Evolutionary conservation across 2,797 vertebrate species (phyloP), one percentile per base, ranked within the genome.

Genomic region (Malacoctenus gilli): DNA sequence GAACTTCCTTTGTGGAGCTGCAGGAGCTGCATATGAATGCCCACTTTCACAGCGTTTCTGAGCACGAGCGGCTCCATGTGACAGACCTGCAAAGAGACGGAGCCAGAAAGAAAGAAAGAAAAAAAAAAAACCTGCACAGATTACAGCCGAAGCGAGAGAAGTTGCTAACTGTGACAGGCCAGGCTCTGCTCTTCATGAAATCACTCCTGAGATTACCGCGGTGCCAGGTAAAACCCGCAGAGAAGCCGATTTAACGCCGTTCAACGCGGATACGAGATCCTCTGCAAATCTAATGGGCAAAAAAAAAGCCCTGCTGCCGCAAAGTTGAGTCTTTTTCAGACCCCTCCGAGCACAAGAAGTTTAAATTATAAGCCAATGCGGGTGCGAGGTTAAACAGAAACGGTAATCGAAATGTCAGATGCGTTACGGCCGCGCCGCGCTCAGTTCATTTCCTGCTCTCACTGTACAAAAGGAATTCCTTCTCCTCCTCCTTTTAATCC

Each of bases 401-500:
- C 11, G 23, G 15, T 35, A 57, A 64, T 57, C 5, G 20, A 72
- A 75, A 54, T 46, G 68, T 71, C 68, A 65, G 55, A 64, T 25
- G 34, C 59, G 64, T 47, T 32, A 59, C 25, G n/a, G 51, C 39
- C 20, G 47, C 53, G 31, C 18, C 11, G 25, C 55, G 34, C 54
- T 59, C 23, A 22, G 47, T 62, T 76, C 30, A 54, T 77, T 74
- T 81, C 54, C 61, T 60, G 57, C 68, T 72, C 67, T 82, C 41
- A 41, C 57, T 36, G 50, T 65, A 73, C 66, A 80, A 75, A 80
- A 55, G 66, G 67, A 77, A 81, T 80, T 85, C 73, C 70, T 82
- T 69, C 72, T 74, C 52, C 68, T 51, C 68, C 28, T 58, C 42
- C 55, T 44, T 28, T 64, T 89, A 88, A 90, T 89, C 81, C 85